These are phyloP conservation scores for Apocheima hispidaria DNA, from an alignment of 2,888 invertebrate genomes.

Conservation along the genomic window DNA sequence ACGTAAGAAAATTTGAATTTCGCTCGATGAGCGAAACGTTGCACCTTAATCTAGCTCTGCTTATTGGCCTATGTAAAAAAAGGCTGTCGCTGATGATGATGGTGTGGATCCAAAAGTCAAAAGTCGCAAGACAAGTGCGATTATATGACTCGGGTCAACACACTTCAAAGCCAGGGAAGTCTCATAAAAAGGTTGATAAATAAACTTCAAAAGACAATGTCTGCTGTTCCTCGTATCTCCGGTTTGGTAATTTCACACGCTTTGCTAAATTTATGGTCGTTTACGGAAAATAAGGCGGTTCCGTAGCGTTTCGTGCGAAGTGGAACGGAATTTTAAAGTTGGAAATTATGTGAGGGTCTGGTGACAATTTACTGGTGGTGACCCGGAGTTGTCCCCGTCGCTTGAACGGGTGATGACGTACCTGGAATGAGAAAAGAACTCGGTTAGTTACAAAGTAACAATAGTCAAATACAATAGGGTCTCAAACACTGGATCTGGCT, in stretches of 20 bases:
- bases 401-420: slow-evolving; percentile 32
- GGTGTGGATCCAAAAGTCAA: background rate
- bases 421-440: slow-evolving; percentile 43
- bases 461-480: no score
- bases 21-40: no score
- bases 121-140: background rate
- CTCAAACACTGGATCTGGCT: no score
- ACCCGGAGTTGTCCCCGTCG: background rate
- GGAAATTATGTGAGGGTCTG: slow-evolving; percentile 32
- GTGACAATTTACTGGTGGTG: slow-evolving; percentile 29
- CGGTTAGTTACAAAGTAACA: slow-evolving; percentile 37
- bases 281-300: slow-evolving; percentile 61
- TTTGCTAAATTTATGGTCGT: slow-evolving; percentile 61
- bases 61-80: no score
- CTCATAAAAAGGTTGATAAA: slow-evolving; percentile 48
- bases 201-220: slow-evolving; percentile 44
- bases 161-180: slow-evolving; percentile 31
- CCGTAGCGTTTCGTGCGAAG: slow-evolving; percentile 46
- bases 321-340: slow-evolving; percentile 58
- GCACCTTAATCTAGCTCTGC: no score
- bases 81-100: no score
- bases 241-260: slow-evolving; percentile 57
- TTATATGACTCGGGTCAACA: slow-evolving; percentile 15
- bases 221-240: slow-evolving; percentile 27
- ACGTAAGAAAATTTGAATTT: no score